phyloP scores from a whole-genome alignment of 2,113 vertebrate species.

The Mastomys natalensis region DNA sequence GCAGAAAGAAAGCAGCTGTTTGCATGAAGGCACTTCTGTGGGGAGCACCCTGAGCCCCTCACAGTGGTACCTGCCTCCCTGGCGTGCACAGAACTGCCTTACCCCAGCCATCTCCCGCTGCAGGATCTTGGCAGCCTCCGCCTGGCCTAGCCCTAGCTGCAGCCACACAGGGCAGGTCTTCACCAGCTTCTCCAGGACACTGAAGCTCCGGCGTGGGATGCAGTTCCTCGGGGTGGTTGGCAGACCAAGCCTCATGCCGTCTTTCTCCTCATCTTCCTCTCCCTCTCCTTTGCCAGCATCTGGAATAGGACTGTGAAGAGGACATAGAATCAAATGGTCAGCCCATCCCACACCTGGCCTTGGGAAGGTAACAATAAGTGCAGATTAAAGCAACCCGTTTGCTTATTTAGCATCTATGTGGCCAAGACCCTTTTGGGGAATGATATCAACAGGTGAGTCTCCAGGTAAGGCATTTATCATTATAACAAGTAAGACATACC shows the following conservation, averaged over 20 bases:
- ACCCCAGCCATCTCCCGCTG: constrained; percentile 91
- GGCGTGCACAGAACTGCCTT: constrained; percentile 76
- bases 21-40: not conserved
- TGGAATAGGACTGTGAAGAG: constrained; percentile 72
- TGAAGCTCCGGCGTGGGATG: constrained; percentile 84
- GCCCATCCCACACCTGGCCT: not conserved
- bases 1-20: not conserved
- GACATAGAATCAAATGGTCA: constrained; percentile 60
- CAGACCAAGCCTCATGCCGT: constrained; percentile 25
- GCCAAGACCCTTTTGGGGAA: not conserved
- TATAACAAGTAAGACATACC: not conserved
- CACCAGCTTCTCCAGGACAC: constrained; percentile 91
- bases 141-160: constrained; percentile 88
- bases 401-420: not conserved
- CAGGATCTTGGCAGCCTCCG: constrained; percentile 86
- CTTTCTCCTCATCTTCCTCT: constrained; percentile 62
- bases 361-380: rapidly evolving
- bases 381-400: not conserved
- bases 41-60: not conserved
- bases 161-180: constrained; percentile 93
- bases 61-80: no score
- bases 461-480: not conserved
- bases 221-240: constrained; percentile 64
- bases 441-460: not conserved
- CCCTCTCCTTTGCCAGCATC: constrained; percentile 57